Base-by-base conservation (phyloP, 2,797 vertebrate genomes). In the Neosalanx taihuensis region DNA sequence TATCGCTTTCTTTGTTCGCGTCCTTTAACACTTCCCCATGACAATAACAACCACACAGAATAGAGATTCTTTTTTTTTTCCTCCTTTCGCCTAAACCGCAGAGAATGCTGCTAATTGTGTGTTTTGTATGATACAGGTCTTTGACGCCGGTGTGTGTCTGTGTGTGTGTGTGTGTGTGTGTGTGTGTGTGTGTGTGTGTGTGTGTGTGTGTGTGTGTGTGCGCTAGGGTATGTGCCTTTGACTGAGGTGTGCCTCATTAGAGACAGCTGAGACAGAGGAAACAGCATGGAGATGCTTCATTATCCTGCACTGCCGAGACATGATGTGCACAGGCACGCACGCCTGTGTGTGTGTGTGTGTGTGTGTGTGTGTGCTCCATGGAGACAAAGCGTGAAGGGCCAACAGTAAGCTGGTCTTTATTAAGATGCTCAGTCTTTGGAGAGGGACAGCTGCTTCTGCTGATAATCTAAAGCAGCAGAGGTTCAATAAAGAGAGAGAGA, bases 371-470 rank as follows among this genome's bases (percentile, higher is more conserved):
- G 72, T 33, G 68, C 73, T 66, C 29, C 64, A 51, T 76, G 75
- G 82, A 81, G 73, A 75, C 68, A 57, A 74, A 63, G 71, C 75
- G 79, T 46, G 63, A 56, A 53, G 53, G 76, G 72, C 75, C 61
- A 70, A 73, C 77, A 20, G 78, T 82, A 88, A 91, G 85, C 86
- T 74, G 86, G 65, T 86, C 84, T 90, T 90, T 91, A 90, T 90
- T 88, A 87, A 89, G 84, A 80, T 57, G 79, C 65, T 58, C 30
- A 64, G 73, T 86, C 82, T 84, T 77, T 72, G 49, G 79, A 80
- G 79, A 84, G 60, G 82, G 75, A 82, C 79, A 79, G 85, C 82
- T 76, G 86, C 83, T 84, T 46, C 82, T 60, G 83, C 77, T 58
- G 78, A 83, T 86, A 86, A 84, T 88, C 82, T 71, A 65, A 64